phyloP scores from a whole-genome alignment of 2,113 vertebrate genomes.

The Romanogobio albipinnatus region DNA sequence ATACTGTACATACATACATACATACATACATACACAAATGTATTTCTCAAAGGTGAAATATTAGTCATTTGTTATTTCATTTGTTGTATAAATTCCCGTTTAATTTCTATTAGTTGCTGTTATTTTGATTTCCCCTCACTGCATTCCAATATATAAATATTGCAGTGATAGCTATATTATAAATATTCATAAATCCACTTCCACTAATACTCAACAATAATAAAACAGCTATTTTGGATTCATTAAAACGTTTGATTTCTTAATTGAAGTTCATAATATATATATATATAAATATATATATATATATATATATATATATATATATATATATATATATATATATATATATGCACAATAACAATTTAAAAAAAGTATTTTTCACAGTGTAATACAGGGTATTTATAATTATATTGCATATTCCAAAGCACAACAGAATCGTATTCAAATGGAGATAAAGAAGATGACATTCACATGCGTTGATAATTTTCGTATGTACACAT shows the following conservation, averaged over 20 bases:
- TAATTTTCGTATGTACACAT: not conserved
- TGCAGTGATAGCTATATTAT: not conserved
- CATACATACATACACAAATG: not conserved
- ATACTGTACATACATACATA: not conserved
- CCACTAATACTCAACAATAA: not conserved
- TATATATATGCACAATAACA: not conserved
- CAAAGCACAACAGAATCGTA: not conserved
- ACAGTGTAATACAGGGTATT: conserved; percentile 1
- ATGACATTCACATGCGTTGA: not conserved
- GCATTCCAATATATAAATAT: not conserved
- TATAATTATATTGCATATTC: not conserved
- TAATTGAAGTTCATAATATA: not conserved
- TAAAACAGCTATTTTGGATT: not conserved
- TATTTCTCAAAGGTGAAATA: not conserved
- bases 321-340: too few species aligned
- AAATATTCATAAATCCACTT: not conserved
- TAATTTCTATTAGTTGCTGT: not conserved
- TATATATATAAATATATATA: not conserved
- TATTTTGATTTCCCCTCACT: too few species aligned
- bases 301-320: too few species aligned
- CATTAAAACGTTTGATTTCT: not conserved
- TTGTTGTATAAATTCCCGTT: not conserved
- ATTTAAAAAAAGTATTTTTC: not conserved
- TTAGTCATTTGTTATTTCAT: not conserved
- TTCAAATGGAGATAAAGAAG: not conserved